Percentiles rank a stretch among this genome's conserved stretches.
These are phyloP conservation scores for Eulacestoma nigropectus DNA, from an alignment of 2,113 vertebrate species.

Conservation along the genomic window DNA sequence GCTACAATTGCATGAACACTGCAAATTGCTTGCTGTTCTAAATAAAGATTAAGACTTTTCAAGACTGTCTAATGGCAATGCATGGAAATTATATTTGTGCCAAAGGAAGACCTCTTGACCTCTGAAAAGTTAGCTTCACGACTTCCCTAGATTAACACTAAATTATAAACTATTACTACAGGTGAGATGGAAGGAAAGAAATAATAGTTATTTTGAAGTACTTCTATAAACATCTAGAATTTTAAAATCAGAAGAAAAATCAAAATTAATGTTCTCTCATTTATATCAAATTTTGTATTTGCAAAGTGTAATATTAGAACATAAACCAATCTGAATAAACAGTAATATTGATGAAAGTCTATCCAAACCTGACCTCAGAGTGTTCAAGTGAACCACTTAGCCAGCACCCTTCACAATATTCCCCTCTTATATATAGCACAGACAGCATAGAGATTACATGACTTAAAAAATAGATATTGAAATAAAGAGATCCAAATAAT, in stretches of 20 bases:
- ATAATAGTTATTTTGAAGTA: neutral
- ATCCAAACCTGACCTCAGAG: neutral
- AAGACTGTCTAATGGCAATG: neutral
- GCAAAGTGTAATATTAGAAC: neutral
- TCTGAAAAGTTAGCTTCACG: neutral
- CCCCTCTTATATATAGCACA: neutral
- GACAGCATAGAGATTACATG: neutral
- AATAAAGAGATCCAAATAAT: neutral
- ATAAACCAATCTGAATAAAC: neutral
- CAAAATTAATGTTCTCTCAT: neutral
- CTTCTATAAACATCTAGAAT: neutral
- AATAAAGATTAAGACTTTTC: neutral
- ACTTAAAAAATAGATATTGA: neutral
- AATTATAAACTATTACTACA: neutral
- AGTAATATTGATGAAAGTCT: neutral
- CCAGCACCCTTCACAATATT: neutral
- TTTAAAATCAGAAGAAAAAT: neutral
- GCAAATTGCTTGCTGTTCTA: neutral
- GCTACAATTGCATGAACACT: neutral
- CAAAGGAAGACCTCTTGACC: neutral
- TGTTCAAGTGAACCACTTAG: neutral
- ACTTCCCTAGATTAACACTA: neutral
- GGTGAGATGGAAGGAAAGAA: neutral
- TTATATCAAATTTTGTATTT: neutral
- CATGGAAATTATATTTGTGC: neutral